Base-by-base conservation (phyloP, 2,113 vertebrate genomes). In the Spea multiplicata region DNA sequence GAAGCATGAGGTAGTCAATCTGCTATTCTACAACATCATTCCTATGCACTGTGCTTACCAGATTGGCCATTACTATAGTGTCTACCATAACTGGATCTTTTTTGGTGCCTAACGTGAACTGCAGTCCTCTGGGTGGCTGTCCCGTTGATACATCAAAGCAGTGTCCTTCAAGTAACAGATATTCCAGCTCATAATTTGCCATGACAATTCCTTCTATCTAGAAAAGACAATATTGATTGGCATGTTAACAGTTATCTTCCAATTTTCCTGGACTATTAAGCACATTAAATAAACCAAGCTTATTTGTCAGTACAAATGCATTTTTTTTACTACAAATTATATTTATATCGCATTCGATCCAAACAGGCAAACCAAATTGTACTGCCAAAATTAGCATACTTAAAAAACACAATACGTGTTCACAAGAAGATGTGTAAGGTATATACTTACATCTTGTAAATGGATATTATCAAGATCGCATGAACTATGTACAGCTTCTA, bases 11-110 rank as follows among this genome's bases (percentile, higher is more conserved):
- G 50, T 52, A 52, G 6, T 52, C 50, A 6, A 52, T 52, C 50
- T 30, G 30, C 2, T 30, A 30, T 30, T 30, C 30, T 30, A 30
- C 30, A 52, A 30, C n/a, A 66, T 3, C 5, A 44, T 66, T 10
- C 8, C 7, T 14, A 62, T 16, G 3, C 7, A n/a, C 4, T 7
- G 17, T 62, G 87, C 95, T 92, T 86, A 99, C 97, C 46, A 98
- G 90, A 84, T 97, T 98, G 81, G 97, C 96, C 96, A 99, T 99
- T 84, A 98, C 97, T 78, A 97, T 94, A 4, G 97, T 99, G 86
- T 99, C 97, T 59, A 97, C 92, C 83, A 93, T 83, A 64, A 94
- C 90, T 16, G 91, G 95, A 17, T 92, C 88, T 62, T 76, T 93
- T 82, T 88, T 94, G 84, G 91, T 95, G 87, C 97, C 97, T 47